Conservation (phyloP, 2,888 invertebrate genomes). For the Elysia crispata region DNA sequence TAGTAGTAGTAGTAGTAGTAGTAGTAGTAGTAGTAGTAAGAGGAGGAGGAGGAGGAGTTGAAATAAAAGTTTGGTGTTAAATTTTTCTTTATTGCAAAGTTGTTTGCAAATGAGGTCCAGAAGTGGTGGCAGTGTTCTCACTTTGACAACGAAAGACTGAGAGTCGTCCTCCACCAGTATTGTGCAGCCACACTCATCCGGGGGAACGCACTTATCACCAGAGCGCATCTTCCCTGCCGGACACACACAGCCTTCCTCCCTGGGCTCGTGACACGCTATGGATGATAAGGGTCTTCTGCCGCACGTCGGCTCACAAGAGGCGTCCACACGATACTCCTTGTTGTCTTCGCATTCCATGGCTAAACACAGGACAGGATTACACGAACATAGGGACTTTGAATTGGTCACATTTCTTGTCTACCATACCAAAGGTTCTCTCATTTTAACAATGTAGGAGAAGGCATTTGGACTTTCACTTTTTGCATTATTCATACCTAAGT, state of each 20-base stretch:
- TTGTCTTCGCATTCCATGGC: constrained; percentile 3
- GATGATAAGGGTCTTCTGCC: neutral
- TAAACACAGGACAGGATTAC: neutral
- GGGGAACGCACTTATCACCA: constrained; percentile 39
- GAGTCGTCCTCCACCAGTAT: neutral
- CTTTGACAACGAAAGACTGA: neutral
- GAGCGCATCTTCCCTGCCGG: neutral
- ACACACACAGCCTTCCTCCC: constrained; percentile 40
- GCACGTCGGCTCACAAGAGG: constrained; percentile 29
- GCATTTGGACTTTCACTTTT: too few species aligned
- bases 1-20: too few species aligned
- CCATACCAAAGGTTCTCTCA: too few species aligned
- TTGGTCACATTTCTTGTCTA: too few species aligned
- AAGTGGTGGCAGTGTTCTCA: neutral
- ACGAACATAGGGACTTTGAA: too few species aligned
- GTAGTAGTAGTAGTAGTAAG: too few species aligned
- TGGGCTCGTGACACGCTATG: neutral
- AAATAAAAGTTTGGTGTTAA: too few species aligned
- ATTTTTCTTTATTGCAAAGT: too few species aligned
- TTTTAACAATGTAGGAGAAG: too few species aligned
- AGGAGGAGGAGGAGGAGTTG: too few species aligned
- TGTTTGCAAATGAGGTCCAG: too few species aligned
- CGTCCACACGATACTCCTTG: constrained; percentile 19
- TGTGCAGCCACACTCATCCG: constrained; percentile 45
- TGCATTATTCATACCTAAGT: too few species aligned